phyloP scores from a whole-genome alignment of 2,113 vertebrate genomes.

The Syngnathus typhle region DNA sequence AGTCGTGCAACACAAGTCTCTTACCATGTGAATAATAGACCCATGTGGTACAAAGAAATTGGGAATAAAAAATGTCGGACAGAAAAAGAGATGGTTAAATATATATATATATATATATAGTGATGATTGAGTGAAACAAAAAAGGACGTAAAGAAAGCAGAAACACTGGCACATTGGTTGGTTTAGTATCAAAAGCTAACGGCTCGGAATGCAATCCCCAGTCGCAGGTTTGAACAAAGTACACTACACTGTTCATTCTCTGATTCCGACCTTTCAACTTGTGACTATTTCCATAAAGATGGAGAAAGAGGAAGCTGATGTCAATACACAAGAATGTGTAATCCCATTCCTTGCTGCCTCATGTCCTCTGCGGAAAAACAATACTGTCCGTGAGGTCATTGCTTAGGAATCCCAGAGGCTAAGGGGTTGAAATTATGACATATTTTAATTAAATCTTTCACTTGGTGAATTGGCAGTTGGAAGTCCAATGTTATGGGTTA shows the following conservation, averaged over 20 bases:
- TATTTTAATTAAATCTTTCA: conserved; percentile 73
- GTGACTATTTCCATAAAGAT: conserved; percentile 52
- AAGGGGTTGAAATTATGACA: conserved; percentile 66
- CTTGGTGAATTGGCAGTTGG: conserved; percentile 61
- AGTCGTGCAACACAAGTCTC: not conserved
- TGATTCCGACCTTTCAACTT: conserved; percentile 48
- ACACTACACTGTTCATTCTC: conserved; percentile 9
- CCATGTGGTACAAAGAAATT: not conserved
- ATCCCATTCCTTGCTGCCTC: conserved; percentile 64
- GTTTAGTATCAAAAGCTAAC: not conserved
- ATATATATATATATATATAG: not conserved
- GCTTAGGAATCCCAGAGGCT: conserved; percentile 64
- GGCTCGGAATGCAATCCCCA: not conserved
- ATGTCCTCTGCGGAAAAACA: conserved; percentile 65
- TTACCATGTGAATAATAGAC: not conserved
- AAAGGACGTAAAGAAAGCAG: not conserved
- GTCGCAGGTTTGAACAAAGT: conserved; percentile 1
- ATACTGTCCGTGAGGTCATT: conserved; percentile 67
- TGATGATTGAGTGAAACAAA: not conserved
- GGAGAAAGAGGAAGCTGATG: conserved; percentile 63
- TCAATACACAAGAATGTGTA: conserved; percentile 72
- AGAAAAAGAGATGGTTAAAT: not conserved
- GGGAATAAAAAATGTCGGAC: not conserved
- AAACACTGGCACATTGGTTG: too few relatives aligned
- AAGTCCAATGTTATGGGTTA: conserved; percentile 57